Evolutionary conservation across 2,113 vertebrate genomes (phyloP).

Genomic region (Malurus cyaneus): DNA sequence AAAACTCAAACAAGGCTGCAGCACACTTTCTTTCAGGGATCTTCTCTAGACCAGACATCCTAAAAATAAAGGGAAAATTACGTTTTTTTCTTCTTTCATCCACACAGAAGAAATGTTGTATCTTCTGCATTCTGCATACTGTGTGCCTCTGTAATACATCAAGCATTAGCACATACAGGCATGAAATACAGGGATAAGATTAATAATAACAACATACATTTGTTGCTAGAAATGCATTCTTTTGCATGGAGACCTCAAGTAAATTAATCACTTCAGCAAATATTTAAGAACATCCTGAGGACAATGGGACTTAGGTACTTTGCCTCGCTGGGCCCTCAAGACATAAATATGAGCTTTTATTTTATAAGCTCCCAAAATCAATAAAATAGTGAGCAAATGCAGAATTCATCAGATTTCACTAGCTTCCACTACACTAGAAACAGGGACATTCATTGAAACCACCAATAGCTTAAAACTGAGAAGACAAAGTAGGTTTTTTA

Average conservation of each 20-base stretch:
- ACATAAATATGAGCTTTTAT: background rate
- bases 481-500: background rate
- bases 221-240: background rate
- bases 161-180: background rate
- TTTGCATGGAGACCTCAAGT: background rate
- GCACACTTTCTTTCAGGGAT: background rate
- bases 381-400: background rate
- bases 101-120: background rate
- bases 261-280: background rate
- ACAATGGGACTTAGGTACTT: background rate
- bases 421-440: background rate
- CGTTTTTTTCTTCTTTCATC: background rate
- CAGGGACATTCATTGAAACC: background rate
- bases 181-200: background rate
- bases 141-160: background rate
- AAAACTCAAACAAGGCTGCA: background rate
- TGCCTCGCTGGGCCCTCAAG: background rate
- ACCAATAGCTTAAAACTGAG: background rate
- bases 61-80: background rate
- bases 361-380: background rate
- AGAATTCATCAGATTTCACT: background rate
- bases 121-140: background rate
- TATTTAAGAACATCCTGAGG: background rate
- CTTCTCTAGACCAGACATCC: background rate
- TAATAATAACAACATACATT: background rate